Conservation (phyloP, 2,888 invertebrate genomes). For the Polylopha cassiicola region DNA sequence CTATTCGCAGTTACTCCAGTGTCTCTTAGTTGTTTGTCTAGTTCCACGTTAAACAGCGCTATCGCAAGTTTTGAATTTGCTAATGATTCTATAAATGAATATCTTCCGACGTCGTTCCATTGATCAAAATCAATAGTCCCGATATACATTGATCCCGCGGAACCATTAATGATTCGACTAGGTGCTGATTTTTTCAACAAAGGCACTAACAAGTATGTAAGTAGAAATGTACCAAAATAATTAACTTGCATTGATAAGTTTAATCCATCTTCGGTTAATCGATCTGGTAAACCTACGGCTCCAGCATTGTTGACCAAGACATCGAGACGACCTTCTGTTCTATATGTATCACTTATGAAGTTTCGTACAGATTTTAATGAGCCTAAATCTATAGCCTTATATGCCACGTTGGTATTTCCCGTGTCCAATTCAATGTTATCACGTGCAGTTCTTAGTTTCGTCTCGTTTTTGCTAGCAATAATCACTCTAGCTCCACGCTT, state of each 20-base stretch:
- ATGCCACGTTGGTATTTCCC: slow-evolving; percentile 47
- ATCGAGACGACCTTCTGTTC: slow-evolving; percentile 59
- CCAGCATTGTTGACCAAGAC: slow-evolving; percentile 79
- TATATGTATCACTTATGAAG: slow-evolving; percentile 70
- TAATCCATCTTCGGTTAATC: slow-evolving; percentile 79
- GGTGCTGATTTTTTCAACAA: slow-evolving; percentile 72
- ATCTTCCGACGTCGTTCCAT: slow-evolving; percentile 54
- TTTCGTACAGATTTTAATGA: slow-evolving; percentile 69
- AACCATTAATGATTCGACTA: slow-evolving; percentile 80
- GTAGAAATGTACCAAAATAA: slow-evolving; percentile 83
- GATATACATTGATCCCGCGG: slow-evolving; percentile 76
- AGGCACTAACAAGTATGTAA: slow-evolving; percentile 81
- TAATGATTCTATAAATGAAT: slow-evolving; percentile 40
- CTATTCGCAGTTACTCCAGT: slow-evolving; percentile 80
- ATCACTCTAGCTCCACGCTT: slow-evolving; percentile 67
- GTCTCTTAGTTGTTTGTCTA: slow-evolving; percentile 73
- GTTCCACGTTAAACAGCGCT: slow-evolving; percentile 78
- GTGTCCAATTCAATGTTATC: slow-evolving; percentile 46
- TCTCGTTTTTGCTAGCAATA: slow-evolving; percentile 70
- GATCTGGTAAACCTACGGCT: slow-evolving; percentile 56
- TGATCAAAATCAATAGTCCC: slow-evolving; percentile 59
- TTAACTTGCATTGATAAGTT: slow-evolving; percentile 83
- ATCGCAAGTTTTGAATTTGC: slow-evolving; percentile 78
- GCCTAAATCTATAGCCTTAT: slow-evolving; percentile 57
- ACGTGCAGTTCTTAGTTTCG: slow-evolving; percentile 54